A percentile compares a stretch with the other conserved stretches of the same genome.
Conservation (phyloP, 2,888 invertebrate species). For the Luperina nickerlii region DNA sequence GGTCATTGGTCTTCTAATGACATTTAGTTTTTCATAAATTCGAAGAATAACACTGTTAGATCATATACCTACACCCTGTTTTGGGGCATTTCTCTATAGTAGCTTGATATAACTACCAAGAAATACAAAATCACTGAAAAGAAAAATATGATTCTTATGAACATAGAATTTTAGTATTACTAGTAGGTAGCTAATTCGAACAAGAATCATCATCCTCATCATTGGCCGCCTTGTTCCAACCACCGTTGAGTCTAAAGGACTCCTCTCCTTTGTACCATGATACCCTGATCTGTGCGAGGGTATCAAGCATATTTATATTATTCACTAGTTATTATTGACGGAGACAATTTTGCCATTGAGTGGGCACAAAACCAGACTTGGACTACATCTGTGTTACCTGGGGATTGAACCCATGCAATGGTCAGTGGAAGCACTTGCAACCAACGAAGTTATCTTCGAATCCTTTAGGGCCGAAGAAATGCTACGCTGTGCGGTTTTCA, state of each 20-base stretch:
- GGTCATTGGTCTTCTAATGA: too few relatives aligned
- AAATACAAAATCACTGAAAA: slow-evolving; percentile 16
- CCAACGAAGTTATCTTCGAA: background rate
- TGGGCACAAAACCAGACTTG: background rate
- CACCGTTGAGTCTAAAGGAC: background rate
- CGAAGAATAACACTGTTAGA: background rate
- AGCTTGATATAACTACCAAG: background rate
- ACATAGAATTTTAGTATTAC: background rate
- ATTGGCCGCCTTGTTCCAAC: background rate
- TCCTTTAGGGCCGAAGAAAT: background rate
- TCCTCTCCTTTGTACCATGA: background rate
- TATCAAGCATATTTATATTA: background rate
- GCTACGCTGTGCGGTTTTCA: background rate
- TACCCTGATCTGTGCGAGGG: background rate
- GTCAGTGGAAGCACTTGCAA: background rate
- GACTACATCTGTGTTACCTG: background rate
- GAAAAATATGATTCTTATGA: background rate
- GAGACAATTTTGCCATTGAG: background rate
- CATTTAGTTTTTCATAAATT: background rate
- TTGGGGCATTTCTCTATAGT: background rate
- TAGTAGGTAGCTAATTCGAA: background rate
- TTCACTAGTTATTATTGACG: background rate
- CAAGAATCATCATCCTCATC: background rate
- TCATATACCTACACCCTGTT: rapidly evolving
- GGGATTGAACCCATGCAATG: background rate